Evolutionary conservation across 2,113 vertebrate genomes (phyloP), one percentile per base, ranked within the genome.

Genomic region (Eretmochelys imbricata): DNA sequence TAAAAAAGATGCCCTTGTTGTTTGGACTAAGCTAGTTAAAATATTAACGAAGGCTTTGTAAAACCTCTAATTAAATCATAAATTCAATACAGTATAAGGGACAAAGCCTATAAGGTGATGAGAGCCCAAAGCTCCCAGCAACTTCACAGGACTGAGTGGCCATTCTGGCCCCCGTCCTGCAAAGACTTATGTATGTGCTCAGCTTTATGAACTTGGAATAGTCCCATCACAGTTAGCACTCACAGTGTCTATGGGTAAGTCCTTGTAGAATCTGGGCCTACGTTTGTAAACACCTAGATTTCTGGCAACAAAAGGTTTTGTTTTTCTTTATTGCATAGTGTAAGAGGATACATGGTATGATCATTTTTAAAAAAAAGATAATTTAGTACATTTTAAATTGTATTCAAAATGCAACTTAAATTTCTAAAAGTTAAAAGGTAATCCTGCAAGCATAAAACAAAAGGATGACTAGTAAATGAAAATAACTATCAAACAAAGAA

Each of bases 401-500:
- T 65, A 93, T 80, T 92, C 31, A 85, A 87, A 54, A 91, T 53
- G 85, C 80, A 89, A 42, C 2, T 7, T 72, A 80, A n/a, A 91
- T 14, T 83, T 29, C 8, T 50, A 49, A 12, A 94, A 91, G 62
- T 82, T 92, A 91, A 93, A 96, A 89, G 48, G 72, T 49, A 4
- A 80, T 88, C 85, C 81, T 59, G 85, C 80, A 62, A 29, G 76
- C 2, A 50, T 53, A 91, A 3, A 2, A 80, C 89, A 89, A 88
- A 85, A 51, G 29, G 25, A 0, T 19, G 54, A 55, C 4, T 53
- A 54, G 35, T 80, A 83, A 83, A 80, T 82, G 54, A 76, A 90
- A 93, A 78, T 85, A 69, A 4, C 81, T 38, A 69, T 92, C 82
- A 95, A 93, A 89, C 51, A 88, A 19, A 87, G 50, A 90, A 94